Base-by-base conservation (phyloP, 2,113 vertebrate species). In the Xiphophorus couchianus region DNA sequence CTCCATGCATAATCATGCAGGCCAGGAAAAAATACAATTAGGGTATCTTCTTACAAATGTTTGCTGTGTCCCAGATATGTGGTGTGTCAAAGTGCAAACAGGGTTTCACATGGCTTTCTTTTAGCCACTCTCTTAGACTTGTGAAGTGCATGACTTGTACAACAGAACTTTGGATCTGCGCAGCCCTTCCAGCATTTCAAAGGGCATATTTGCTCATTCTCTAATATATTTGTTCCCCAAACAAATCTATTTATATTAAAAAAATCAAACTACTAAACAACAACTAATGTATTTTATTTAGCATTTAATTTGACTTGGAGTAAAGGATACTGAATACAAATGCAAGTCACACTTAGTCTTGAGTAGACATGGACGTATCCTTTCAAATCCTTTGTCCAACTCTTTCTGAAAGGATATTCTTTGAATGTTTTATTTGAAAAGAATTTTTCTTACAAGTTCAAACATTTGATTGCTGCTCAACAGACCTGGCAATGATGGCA, bases 401-500 rank as follows among this genome's bases (percentile, higher is more conserved):
- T 4, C 25, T n/a, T 58, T 58, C 2, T 58, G 22, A 54, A 54
- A 25, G 7, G 19, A 54, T 10, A 25, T 11, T 22, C 7, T 54
- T 25, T 54, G 2, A 54, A 54, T 5, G 19, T 54, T 54, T 54
- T 54, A 3, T 54, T 22, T 54, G 51, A 9, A 54, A 54, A 54
- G 9, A 54, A 54, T 54, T 22, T 5, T 54, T 54, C 51, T 25
- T 25, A 54, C 51, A 54, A 54, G 25, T 54, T 54, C 58, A 60
- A 68, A 65, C 58, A 29, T 58, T 62, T 66, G 42, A 81, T 66
- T 39, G 70, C 73, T 35, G 71, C 60, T 25, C 35, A 80, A 69
- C 66, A 62, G 75, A 78, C 72, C 80, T 82, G 0, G 2, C 77
- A 44, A 74, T 69, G 67, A 72, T 80, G 85, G 86, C 85, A 87